These are phyloP conservation scores for Coelinius sp. DNA, from an alignment of 2,888 invertebrate genomes.

Conservation along the genomic window DNA sequence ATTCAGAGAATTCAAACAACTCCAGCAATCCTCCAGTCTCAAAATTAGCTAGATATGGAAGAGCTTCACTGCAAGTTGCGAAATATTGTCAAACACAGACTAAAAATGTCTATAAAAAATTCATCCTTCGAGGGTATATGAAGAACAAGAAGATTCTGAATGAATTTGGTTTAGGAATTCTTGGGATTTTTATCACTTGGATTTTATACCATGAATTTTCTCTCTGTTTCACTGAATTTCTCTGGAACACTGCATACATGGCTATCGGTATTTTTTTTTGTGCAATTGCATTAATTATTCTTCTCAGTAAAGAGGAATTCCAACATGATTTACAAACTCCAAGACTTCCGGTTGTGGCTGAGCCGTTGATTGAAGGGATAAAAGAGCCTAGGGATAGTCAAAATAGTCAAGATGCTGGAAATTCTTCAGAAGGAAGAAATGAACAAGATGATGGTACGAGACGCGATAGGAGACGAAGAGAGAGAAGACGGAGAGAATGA, in stretches of 20 bases:
- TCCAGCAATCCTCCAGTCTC: neutral
- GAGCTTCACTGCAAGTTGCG: neutral
- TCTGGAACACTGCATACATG: constrained; percentile 44
- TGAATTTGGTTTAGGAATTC: constrained; percentile 6
- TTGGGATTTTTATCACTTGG: constrained; percentile 26
- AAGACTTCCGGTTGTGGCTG: neutral
- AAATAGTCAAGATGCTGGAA: neutral
- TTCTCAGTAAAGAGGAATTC: constrained; percentile 10
- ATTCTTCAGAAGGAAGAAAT: neutral
- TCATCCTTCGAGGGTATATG: neutral
- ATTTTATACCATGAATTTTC: constrained; percentile 45
- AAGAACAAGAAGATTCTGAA: neutral
- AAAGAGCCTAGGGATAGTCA: neutral
- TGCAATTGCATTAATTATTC: constrained; percentile 29
- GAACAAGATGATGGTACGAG: neutral
- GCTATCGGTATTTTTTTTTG: constrained; percentile 41
- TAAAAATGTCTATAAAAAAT: neutral
- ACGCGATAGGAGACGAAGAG: neutral
- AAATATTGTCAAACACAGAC: neutral
- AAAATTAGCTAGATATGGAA: neutral
- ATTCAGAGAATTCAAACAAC: neutral
- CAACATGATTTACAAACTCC: neutral
- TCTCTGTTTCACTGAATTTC: constrained; percentile 39
- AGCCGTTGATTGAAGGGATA: neutral
- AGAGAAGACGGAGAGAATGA: neutral